Evolutionary conservation across 2,888 invertebrate species (phyloP).

Genomic region (Dicroscelio sp.): DNA sequence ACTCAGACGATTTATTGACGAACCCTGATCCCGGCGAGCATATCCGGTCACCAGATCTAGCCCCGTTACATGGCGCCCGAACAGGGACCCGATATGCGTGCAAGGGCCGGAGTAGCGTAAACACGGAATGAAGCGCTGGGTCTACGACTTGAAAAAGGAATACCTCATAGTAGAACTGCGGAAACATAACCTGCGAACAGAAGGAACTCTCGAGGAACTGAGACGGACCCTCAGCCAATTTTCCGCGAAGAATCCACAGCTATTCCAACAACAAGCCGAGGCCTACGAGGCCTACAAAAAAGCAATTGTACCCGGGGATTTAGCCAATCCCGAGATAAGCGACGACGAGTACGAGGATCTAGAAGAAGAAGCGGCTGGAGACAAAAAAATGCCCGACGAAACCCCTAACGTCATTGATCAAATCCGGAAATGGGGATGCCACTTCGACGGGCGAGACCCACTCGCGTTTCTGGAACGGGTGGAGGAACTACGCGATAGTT

Average conservation of each 20-base stretch:
- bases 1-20: too few species aligned
- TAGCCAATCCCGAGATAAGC: too few species aligned
- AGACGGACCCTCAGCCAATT: neutral
- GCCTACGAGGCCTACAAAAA: neutral
- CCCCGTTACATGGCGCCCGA: conserved; percentile 6
- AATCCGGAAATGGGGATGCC: conserved; percentile 38
- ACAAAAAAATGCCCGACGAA: neutral
- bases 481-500: neutral
- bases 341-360: neutral
- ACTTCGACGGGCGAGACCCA: conserved; percentile 35
- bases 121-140: conserved; percentile 13
- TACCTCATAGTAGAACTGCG: neutral
- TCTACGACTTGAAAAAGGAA: neutral
- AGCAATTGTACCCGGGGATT: neutral
- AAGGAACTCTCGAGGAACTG: neutral
- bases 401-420: neutral
- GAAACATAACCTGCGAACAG: neutral
- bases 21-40: neutral
- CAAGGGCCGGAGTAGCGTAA: neutral
- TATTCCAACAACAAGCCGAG: neutral
- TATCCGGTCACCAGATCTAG: neutral
- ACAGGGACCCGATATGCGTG: conserved; percentile 17
- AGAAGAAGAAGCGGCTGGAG: neutral
- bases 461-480: conserved; percentile 14
- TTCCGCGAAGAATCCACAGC: neutral